These are phyloP conservation scores for Hippocampus abdominalis DNA, from an alignment of 2,113 vertebrate species.

Conservation along the genomic window DNA sequence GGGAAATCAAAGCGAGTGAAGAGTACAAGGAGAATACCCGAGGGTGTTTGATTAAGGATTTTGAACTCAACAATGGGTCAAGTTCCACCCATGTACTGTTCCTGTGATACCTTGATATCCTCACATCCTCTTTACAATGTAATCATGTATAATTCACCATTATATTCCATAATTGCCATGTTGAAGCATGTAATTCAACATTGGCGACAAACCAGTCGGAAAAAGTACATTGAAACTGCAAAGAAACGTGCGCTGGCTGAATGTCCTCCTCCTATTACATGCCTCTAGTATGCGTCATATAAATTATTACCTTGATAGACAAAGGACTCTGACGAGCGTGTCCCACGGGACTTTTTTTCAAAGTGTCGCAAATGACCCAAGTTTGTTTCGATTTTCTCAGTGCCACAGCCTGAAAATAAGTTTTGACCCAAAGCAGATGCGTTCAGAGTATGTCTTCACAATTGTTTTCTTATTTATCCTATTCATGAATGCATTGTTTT, in stretches of 20 bases:
- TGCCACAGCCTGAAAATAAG: neutral
- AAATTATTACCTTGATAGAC: too few species aligned
- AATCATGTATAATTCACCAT: too few species aligned
- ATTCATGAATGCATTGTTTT: neutral
- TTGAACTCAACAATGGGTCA: slow-evolving; percentile 10
- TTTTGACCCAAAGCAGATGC: neutral
- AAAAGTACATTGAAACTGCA: too few species aligned
- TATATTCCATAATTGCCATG: too few species aligned
- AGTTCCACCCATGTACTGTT: neutral
- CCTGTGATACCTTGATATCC: too few species aligned
- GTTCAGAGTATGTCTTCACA: neutral
- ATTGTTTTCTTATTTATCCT: neutral
- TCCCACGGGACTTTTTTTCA: neutral
- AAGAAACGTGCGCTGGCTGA: too few species aligned
- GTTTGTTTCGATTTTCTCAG: slow-evolving; percentile 16
- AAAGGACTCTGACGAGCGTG: neutral
- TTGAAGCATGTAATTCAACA: too few species aligned
- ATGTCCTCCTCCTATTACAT: too few species aligned
- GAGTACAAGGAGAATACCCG: slow-evolving; percentile 13
- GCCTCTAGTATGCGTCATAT: too few species aligned
- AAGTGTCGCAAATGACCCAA: neutral
- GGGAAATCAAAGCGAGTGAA: slow-evolving; percentile 15
- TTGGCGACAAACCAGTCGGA: too few species aligned
- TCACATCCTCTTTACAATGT: too few species aligned
- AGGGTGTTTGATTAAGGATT: slow-evolving; percentile 41